These are phyloP conservation scores for Microctonus brassicae DNA, from an alignment of 2,888 invertebrate genomes.

Conservation along the genomic window DNA sequence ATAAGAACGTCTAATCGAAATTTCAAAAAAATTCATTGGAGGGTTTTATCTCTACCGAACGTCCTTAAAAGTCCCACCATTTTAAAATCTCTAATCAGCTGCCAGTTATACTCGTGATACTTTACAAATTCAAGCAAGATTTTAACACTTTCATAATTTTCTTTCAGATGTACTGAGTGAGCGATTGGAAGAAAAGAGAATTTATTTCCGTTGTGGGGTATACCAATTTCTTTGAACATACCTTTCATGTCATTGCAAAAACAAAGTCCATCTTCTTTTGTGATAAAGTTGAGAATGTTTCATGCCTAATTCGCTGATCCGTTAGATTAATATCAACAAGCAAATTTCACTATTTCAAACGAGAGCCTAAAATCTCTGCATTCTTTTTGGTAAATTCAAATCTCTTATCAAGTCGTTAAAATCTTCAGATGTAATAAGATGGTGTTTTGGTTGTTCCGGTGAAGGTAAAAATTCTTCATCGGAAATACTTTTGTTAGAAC, in stretches of 20 bases:
- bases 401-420: constrained; percentile 47
- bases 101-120: constrained; percentile 54
- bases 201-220: no score
- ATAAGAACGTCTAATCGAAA: no score
- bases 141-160: constrained; percentile 56
- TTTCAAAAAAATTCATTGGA: no score
- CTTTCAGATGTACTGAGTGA: no score
- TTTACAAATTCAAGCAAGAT: constrained; percentile 49
- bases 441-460: constrained; percentile 33
- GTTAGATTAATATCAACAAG: constrained; percentile 36
- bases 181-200: no score
- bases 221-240: no score
- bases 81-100: constrained; percentile 56
- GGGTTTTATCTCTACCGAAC: no score
- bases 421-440: constrained; percentile 38
- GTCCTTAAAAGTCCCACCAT: constrained; percentile 53
- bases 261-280: no score
- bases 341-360: constrained; percentile 43
- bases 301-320: constrained; percentile 35
- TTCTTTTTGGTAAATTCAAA: constrained; percentile 45
- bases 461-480: no score
- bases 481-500: no score
- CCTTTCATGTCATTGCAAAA: no score
- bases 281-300: no score
- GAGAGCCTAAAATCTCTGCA: constrained; percentile 45